Evolutionary conservation across 1,140 invertebrate genomes (phyloP), one percentile per base, ranked within the genome.

Genomic region (Bombus soroeensis): DNA sequence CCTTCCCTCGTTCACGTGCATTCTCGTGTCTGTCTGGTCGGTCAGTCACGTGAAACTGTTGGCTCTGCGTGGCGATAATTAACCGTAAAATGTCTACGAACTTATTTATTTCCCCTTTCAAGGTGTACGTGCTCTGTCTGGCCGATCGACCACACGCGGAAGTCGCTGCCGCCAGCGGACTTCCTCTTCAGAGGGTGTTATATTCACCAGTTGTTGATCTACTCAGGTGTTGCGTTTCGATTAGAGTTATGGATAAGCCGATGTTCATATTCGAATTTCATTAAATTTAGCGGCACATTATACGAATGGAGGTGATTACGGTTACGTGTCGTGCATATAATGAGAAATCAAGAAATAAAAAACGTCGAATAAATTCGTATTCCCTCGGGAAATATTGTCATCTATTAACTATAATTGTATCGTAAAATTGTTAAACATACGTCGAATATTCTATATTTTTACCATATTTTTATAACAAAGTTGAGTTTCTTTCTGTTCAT

Each of bases 31-130:
- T n/a, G 78, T 85, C 62, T 72, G 34, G 71, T 74, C 74, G 74
- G 78, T 79, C 84, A 85, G 88, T 73, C 85, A 79, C 85, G 84
- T 89, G 81, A 84, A 89, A 89, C 88, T 78, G 85, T 76, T 74
- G 64, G 76, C 85, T 53, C 89, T 89, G 62, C 91, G 85, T 90
- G 89, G 90, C 91, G 92, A 93, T 92, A 93, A 93, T 94, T 94
- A 94, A 93, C 92, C 88, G 92, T 93, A 93, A 93, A 93, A 92
- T 81, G 90, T 93, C 89, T 53, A 76, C 84, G 37, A 84, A 59
- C 88, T 92, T 93, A 90, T 93, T 93, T 93, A 93, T 92, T 91
- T 91, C 87, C 86, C 76, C 89, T 85, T 85, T 75, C 90, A 88
- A 85, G 75, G 87, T 59, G 88, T 82, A 80, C 81, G 79, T 73